phyloP scores from a whole-genome alignment of 2,797 vertebrate species.

The Oceanodroma leucorhoa region DNA sequence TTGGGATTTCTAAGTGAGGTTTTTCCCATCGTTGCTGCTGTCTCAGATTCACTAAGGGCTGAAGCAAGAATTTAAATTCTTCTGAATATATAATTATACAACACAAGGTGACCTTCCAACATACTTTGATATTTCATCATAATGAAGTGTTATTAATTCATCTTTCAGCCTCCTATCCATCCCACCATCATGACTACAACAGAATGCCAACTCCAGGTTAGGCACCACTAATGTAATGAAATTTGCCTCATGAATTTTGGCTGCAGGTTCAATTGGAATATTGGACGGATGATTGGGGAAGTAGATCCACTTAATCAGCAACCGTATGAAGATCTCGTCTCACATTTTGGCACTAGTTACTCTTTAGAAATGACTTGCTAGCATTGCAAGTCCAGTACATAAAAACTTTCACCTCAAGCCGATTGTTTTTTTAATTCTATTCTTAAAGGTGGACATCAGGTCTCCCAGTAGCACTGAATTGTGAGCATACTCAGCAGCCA shows the following conservation, averaged over 20 bases:
- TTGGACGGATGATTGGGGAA: background rate
- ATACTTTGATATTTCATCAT: slow-evolving; percentile 25
- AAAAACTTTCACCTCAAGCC: background rate
- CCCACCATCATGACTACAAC: background rate
- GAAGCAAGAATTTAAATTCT: slow-evolving; percentile 67
- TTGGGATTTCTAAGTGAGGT: slow-evolving; percentile 80
- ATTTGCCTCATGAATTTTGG: slow-evolving; percentile 27
- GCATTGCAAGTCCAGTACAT: background rate
- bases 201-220: background rate
- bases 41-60: slow-evolving; percentile 74
- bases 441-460: background rate
- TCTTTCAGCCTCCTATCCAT: slow-evolving; percentile 27
- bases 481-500: background rate
- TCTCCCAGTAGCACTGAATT: background rate
- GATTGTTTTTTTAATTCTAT: background rate
- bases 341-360: background rate
- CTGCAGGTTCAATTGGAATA: background rate
- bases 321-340: background rate
- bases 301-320: slow-evolving; percentile 6
- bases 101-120: slow-evolving; percentile 38
- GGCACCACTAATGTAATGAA: background rate
- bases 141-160: background rate
- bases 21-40: slow-evolving; percentile 75
- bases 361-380: background rate
- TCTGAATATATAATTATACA: slow-evolving; percentile 36